A percentile compares a stretch with the other conserved stretches of the same genome.
Conservation (phyloP, 37 sponge, comb jelly and placozoan genomes). For the Chondrosia reniformis region DNA sequence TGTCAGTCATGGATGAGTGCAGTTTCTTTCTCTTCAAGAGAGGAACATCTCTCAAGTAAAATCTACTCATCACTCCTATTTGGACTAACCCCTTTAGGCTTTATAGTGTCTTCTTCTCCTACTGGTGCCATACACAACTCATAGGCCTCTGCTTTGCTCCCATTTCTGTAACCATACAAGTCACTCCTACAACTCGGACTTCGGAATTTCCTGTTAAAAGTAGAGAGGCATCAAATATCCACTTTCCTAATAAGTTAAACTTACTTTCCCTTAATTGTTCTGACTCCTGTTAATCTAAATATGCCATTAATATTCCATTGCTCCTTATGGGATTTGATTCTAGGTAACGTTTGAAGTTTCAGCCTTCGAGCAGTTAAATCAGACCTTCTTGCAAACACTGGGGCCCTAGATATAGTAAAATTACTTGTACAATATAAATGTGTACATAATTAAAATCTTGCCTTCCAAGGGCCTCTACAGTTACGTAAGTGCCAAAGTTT, state of each 20-base stretch:
- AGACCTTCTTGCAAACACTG: slow-evolving; percentile 41
- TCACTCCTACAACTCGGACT: slow-evolving; percentile 37
- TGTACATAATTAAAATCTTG: neutral
- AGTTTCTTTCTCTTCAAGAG: no score
- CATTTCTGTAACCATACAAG: slow-evolving; percentile 44
- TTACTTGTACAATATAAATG: neutral
- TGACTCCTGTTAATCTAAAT: slow-evolving; percentile 40
- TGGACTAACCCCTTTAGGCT: slow-evolving; percentile 18
- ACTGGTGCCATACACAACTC: slow-evolving; percentile 49
- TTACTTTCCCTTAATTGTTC: slow-evolving; percentile 36
- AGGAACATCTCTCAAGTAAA: no score
- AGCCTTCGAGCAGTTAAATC: slow-evolving; percentile 22
- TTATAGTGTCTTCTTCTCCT: slow-evolving; percentile 45
- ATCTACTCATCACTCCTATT: no score
- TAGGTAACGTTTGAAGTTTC: slow-evolving; percentile 14
- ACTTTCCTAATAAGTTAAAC: neutral
- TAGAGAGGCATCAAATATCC: neutral
- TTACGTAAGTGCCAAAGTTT: slow-evolving; percentile 30
- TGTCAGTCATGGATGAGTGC: no score
- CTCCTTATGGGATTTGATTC: neutral
- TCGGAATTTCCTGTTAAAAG: slow-evolving; percentile 32
- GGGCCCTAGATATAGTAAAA: slow-evolving; percentile 10
- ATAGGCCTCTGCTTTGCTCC: slow-evolving; percentile 34
- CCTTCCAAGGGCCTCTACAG: slow-evolving; percentile 46
- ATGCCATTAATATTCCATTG: slow-evolving; percentile 48